These are phyloP conservation scores for Ceratotherium simum DNA, from an alignment of 2,113 vertebrate genomes.

Conservation along the genomic window DNA sequence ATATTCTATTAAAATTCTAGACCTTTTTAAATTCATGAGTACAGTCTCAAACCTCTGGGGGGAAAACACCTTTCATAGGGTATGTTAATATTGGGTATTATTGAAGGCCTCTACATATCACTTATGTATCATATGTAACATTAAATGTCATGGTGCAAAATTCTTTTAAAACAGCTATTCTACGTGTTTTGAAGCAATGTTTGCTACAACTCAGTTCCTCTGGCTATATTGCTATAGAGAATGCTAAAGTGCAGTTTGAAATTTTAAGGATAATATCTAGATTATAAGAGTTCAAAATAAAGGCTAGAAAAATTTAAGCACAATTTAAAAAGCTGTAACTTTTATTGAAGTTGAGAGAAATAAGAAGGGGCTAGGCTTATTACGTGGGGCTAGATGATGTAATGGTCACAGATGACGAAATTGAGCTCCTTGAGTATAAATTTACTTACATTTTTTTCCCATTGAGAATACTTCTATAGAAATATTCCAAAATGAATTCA, in stretches of 20 bases:
- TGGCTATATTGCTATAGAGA: not conserved
- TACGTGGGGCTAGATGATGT: not conserved
- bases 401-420: not conserved
- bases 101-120: not conserved
- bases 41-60: not conserved
- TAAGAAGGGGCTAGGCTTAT: no score
- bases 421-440: not conserved
- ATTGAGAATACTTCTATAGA: not conserved
- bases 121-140: not conserved
- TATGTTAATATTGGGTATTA: not conserved
- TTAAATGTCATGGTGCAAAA: not conserved
- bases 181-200: not conserved
- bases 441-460: not conserved
- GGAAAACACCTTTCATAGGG: not conserved
- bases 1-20: not conserved
- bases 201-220: not conserved
- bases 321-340: not conserved
- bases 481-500: not conserved
- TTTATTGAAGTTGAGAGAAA: not conserved
- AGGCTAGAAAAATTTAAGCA: not conserved
- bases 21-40: not conserved
- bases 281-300: not conserved
- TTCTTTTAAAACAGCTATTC: not conserved
- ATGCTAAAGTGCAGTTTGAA: not conserved
- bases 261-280: not conserved